Evolutionary conservation across 2,888 invertebrate genomes (phyloP), one percentile per base, ranked within the genome.

Genomic region (Hydrotaea cyrtoneurina): DNA sequence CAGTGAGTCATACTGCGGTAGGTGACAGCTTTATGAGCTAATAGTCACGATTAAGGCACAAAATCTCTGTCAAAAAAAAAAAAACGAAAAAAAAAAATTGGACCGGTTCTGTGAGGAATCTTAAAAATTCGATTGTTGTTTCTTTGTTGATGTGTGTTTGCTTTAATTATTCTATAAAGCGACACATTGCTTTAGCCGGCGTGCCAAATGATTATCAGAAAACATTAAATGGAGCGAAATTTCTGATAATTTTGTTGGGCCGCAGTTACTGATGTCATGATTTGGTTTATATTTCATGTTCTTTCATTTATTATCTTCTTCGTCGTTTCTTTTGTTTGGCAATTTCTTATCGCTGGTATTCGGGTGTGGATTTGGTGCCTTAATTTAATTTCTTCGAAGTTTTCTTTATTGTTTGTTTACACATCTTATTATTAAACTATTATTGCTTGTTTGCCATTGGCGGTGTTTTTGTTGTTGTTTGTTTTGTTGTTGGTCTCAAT

Each of bases 361-460:
- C n/a, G n/a, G n/a, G n/a, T n/a, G n/a, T n/a, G n/a, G n/a, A n/a
- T n/a, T n/a, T n/a, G 13, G 5, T 31, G 50, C 31, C 31, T 62
- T 62, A 62, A 62, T 62, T 62, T 15, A 62, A 62, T 31, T 62
- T 31, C n/a, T 62, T n/a, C n/a, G n/a, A n/a, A n/a, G n/a, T n/a
- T n/a, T n/a, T 15, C 13, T 62, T 31, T 2, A 62, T 62, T 36
- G 7, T 31, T 31, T 62, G 62, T 59, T 59, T 36, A 62, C 62
- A 62, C 62, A 62, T 31, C n/a, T 62, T n/a, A n/a, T 31, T 62
- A 62, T 62, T 62, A 62, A 62, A 62, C 62, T 31, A 31, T 62
- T n/a, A 62, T 62, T 15, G 15, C 26, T 59, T 59, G 13, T 59
- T 59, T 59, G 59, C 15, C 11, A 21, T 19, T 57, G n/a, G 21